Percentiles rank a stretch among this genome's conserved stretches.
Evolutionary conservation across 1,140 invertebrate genomes (phyloP).

Genomic region (Saccostrea echinata): DNA sequence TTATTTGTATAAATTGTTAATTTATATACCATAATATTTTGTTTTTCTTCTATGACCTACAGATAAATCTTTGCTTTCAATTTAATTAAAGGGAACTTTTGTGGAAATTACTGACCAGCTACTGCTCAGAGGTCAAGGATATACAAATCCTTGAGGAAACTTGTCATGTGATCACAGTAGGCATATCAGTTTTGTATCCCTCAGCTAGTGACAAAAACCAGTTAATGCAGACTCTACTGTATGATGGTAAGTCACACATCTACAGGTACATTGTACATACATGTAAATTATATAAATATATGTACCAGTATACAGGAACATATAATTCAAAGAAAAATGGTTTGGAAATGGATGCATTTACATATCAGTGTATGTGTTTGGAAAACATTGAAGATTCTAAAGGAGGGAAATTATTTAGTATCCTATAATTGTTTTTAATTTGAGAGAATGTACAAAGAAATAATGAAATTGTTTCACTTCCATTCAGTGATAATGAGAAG

Average conservation of each 20-base stretch:
- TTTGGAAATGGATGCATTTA: too few relatives aligned
- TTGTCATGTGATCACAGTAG: slow-evolving; percentile 72
- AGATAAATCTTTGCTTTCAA: not conserved
- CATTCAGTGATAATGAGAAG: too few relatives aligned
- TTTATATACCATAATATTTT: not conserved
- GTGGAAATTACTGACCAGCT: slow-evolving; percentile 60
- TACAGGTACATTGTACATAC: not conserved
- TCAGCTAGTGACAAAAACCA: slow-evolving; percentile 63
- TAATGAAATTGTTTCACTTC: too few relatives aligned
- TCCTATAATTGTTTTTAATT: too few relatives aligned
- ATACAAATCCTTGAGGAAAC: slow-evolving; percentile 69
- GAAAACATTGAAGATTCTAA: too few relatives aligned
- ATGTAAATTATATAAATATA: not conserved
- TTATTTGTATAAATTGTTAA: too few relatives aligned
- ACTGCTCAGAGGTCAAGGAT: slow-evolving; percentile 16
- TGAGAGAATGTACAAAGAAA: too few relatives aligned
- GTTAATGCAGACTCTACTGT: slow-evolving; percentile 72
- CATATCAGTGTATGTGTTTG: too few relatives aligned
- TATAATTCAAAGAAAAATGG: not conserved
- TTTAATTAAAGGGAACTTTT: slow-evolving; percentile 10
- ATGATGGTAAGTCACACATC: slow-evolving; percentile 64
- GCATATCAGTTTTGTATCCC: slow-evolving; percentile 72
- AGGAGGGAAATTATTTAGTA: too few relatives aligned
- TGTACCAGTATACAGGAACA: not conserved
- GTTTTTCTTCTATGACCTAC: too few relatives aligned